Conservation (phyloP, 2,888 invertebrate species). For the Autographa pulchrina region DNA sequence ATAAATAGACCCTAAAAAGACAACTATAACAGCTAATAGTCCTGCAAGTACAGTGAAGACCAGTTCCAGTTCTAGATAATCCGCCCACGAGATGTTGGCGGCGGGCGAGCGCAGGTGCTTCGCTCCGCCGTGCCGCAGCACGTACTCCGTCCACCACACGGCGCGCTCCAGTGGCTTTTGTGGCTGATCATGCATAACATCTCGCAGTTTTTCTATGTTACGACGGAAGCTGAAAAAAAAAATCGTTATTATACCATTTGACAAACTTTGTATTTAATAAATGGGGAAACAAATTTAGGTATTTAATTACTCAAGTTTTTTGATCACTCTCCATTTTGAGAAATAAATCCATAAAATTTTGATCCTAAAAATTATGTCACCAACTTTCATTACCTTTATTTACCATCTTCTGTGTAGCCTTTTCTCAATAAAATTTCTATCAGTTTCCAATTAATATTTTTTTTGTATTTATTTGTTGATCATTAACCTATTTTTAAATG, state of each 20-base stretch:
- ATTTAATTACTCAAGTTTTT: no score
- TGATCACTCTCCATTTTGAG: no score
- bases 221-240: conserved; percentile 44
- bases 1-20: conserved; percentile 8
- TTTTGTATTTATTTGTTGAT: no score
- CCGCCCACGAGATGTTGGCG: conserved; percentile 63
- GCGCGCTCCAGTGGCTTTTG: conserved; percentile 70
- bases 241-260: not conserved
- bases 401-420: no score
- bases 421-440: no score
- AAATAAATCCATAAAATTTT: no score
- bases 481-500: not conserved
- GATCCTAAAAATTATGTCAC: no score
- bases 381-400: no score
- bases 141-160: conserved; percentile 86
- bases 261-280: not conserved
- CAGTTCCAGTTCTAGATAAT: conserved; percentile 66
- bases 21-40: not conserved
- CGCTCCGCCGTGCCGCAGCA: conserved; percentile 78
- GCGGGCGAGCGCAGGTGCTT: conserved; percentile 75
- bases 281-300: no score
- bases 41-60: conserved; percentile 25
- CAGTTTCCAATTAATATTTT: no score
- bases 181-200: conserved; percentile 50
- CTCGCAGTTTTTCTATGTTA: conserved; percentile 47